Evolutionary conservation across 2,113 vertebrate species (phyloP).

Genomic region (Alectura lathami): DNA sequence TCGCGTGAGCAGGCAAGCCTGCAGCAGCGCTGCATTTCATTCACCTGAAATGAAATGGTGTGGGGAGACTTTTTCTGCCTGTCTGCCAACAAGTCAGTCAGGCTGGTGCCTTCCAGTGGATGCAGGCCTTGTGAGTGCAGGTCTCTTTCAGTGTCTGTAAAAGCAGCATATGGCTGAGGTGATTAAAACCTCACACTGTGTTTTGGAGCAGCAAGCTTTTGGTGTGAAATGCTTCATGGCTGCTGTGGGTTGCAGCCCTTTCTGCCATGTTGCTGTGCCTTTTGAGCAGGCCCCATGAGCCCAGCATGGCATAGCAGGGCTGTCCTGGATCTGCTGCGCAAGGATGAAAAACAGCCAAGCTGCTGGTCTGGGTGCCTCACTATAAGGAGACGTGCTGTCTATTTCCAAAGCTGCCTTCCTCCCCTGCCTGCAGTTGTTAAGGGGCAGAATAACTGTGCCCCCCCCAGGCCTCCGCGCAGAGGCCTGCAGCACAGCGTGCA

Average conservation of each 20-base stretch:
- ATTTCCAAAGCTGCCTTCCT: background rate
- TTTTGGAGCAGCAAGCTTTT: background rate
- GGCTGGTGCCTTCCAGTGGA: background rate
- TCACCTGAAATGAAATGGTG: accelerated
- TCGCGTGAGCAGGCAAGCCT: accelerated
- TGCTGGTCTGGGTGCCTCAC: accelerated
- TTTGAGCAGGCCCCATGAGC: background rate
- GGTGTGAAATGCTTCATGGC: background rate
- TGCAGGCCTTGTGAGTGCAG: background rate
- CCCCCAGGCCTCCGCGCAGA: background rate
- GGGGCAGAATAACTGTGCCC: background rate
- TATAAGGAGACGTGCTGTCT: accelerated
- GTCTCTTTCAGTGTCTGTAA: background rate
- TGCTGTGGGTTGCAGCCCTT: background rate
- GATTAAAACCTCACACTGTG: background rate
- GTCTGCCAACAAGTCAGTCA: too few relatives aligned
- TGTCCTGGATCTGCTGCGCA: too few relatives aligned
- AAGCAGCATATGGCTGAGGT: background rate
- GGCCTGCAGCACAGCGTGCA: too few relatives aligned
- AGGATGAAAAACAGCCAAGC: background rate
- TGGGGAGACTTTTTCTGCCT: background rate
- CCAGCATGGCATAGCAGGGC: too few relatives aligned
- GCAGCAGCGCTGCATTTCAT: accelerated
- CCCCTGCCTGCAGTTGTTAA: background rate
- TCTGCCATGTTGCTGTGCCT: background rate